Conservation (phyloP, 2,113 vertebrate species). For the Phoxinus phoxinus region DNA sequence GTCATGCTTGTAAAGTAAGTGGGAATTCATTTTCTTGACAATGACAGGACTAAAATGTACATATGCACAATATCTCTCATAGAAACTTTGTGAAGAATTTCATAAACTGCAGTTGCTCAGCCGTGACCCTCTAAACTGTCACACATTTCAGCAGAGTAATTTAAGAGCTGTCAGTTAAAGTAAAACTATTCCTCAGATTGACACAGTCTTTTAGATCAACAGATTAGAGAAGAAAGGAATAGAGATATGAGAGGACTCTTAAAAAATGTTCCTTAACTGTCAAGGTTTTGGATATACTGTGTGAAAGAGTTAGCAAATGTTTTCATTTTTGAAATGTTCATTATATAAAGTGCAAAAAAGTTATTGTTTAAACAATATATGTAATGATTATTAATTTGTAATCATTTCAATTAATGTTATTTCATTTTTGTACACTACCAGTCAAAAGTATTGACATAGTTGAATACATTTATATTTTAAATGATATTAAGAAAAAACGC, state of each 20-base stretch:
- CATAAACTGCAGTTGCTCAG: conserved; percentile 44
- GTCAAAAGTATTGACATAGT: background rate
- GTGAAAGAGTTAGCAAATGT: background rate
- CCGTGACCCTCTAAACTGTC: conserved; percentile 50
- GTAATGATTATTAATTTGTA: background rate
- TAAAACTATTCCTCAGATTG: conserved; percentile 33
- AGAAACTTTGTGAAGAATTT: conserved; percentile 33
- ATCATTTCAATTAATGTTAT: background rate
- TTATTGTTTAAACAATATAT: background rate
- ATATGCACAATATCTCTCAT: conserved; percentile 35
- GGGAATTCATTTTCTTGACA: background rate
- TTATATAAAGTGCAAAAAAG: too few species aligned
- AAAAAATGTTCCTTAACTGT: background rate
- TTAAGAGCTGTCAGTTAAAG: conserved; percentile 43
- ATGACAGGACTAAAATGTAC: conserved; percentile 17
- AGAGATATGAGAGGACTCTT: background rate
- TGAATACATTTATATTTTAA: background rate
- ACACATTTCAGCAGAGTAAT: conserved; percentile 21
- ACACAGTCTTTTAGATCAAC: conserved; percentile 33
- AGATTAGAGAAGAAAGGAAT: conserved; percentile 37
- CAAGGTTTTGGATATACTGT: background rate
- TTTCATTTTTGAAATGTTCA: background rate
- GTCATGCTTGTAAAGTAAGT: background rate
- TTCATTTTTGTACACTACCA: background rate
- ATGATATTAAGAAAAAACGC: background rate